phyloP scores from a whole-genome alignment of 2,113 vertebrate genomes.

The Alligator mississippiensis region DNA sequence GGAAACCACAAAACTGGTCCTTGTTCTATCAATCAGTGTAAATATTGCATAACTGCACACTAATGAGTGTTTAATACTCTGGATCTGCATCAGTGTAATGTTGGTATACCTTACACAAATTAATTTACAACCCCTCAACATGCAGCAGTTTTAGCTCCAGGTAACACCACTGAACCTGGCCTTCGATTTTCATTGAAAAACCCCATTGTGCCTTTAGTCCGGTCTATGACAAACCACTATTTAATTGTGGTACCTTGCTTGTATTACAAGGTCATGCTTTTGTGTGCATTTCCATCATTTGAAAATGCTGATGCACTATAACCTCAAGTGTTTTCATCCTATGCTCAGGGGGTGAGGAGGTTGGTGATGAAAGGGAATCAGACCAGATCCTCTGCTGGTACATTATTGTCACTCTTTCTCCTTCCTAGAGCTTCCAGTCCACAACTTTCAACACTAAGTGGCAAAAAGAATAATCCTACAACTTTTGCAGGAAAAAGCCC shows the following conservation, averaged over 20 bases:
- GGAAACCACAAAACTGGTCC: neutral
- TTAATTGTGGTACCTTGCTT: neutral
- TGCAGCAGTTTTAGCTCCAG: neutral
- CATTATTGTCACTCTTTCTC: neutral
- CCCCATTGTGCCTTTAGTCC: neutral
- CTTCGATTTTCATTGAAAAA: neutral
- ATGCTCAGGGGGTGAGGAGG: neutral
- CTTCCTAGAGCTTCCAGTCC: neutral
- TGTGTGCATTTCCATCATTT: neutral
- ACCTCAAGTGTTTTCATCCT: neutral
- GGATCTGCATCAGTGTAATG: neutral
- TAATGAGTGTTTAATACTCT: neutral
- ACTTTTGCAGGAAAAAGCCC: no score
- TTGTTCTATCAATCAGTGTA: neutral
- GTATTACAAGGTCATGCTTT: neutral
- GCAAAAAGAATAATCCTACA: neutral
- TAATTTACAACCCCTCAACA: no score
- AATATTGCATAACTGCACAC: neutral
- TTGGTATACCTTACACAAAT: no score
- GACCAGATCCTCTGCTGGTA: neutral
- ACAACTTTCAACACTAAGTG: rapidly evolving
- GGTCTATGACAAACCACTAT: neutral
- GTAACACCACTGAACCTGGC: neutral
- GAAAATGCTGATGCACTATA: neutral
- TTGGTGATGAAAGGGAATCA: rapidly evolving